These are phyloP conservation scores for Neomonachus schauinslandi DNA, from an alignment of 2,113 vertebrate genomes.

Conservation along the genomic window DNA sequence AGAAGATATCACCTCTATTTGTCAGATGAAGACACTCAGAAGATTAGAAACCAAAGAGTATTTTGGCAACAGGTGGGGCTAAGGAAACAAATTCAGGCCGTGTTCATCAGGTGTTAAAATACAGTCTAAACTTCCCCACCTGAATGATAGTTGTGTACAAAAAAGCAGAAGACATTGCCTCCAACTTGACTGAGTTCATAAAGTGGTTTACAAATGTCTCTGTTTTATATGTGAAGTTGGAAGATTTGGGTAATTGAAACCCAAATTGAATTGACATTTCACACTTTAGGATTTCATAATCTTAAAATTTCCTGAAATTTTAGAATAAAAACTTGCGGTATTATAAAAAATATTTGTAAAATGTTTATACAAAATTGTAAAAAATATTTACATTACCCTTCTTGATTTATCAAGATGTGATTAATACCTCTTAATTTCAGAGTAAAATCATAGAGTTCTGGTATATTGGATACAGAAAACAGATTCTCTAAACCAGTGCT, in stretches of 20 bases:
- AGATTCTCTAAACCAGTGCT: not conserved
- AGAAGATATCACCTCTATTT: not conserved
- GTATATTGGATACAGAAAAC: not conserved
- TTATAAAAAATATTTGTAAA: not conserved
- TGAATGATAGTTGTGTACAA: not conserved
- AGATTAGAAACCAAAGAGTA: not conserved
- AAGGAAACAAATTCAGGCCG: not conserved
- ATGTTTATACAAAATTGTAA: not conserved
- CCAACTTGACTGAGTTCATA: not conserved
- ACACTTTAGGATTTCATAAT: slow-evolving; percentile 2
- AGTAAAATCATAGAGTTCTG: not conserved
- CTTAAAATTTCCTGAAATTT: slow-evolving; percentile 27
- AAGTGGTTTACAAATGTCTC: not conserved
- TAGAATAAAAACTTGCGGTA: not conserved
- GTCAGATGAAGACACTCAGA: not conserved
- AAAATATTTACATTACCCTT: not conserved
- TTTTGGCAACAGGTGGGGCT: not conserved
- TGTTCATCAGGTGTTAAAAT: not conserved
- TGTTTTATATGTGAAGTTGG: not conserved
- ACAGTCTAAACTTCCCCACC: not conserved
- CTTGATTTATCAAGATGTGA: not conserved
- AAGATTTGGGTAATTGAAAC: not conserved
- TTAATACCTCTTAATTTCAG: not conserved
- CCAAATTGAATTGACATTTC: not conserved
- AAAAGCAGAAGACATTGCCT: not conserved